A percentile compares a stretch with the other conserved stretches of the same genome.
Conservation (phyloP, 2,797 vertebrate genomes). For the Darevskia mixta region DNA sequence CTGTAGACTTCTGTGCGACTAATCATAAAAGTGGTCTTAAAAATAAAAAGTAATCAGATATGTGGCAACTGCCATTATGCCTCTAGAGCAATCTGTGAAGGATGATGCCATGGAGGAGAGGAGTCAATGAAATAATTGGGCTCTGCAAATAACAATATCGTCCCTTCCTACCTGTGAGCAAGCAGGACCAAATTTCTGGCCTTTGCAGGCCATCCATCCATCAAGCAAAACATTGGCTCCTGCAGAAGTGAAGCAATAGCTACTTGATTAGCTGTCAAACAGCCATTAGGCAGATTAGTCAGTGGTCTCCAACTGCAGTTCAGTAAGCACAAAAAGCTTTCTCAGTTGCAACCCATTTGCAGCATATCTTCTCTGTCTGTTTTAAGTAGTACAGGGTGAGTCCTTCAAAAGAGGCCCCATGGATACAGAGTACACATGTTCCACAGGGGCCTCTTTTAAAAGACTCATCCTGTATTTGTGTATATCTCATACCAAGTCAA, state of each 20-base stretch:
- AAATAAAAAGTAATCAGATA: conserved; percentile 15
- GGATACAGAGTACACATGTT: no score
- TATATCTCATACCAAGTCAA: no score
- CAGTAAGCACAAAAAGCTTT: not conserved
- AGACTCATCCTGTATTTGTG: no score
- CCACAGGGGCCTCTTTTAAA: no score
- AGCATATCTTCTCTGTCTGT: not conserved
- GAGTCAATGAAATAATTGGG: not conserved
- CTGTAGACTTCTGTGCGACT: conserved; percentile 22
- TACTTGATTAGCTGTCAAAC: conserved; percentile 36
- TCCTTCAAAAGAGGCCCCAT: no score
- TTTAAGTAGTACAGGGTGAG: not conserved
- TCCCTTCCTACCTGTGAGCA: not conserved
- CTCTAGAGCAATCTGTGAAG: not conserved
- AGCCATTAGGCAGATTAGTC: conserved; percentile 35
- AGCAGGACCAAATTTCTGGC: not conserved
- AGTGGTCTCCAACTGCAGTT: conserved; percentile 20
- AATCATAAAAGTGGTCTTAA: conserved; percentile 5
- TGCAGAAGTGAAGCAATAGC: conserved; percentile 15
- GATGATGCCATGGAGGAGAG: not conserved
- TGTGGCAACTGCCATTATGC: not conserved
- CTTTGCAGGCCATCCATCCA: conserved; percentile 14
- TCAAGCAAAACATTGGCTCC: conserved; percentile 30
- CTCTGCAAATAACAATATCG: not conserved
- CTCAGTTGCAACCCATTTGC: not conserved